A percentile compares a stretch with the other conserved stretches of the same genome.
Evolutionary conservation across 2,113 vertebrate species (phyloP).

Genomic region (Cromileptes altivelis): DNA sequence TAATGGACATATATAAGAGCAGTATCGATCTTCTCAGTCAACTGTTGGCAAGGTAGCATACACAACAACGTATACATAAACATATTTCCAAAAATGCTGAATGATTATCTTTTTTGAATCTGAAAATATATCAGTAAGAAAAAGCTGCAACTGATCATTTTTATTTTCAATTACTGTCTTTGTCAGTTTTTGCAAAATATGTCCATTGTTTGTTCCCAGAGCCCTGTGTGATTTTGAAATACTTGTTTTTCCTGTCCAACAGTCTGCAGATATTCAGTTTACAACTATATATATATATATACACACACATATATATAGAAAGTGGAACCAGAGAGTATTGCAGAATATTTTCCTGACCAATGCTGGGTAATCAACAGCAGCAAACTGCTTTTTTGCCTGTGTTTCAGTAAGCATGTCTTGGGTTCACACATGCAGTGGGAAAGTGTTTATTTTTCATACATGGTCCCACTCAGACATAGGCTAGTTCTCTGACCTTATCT

Average conservation of each 20-base stretch:
- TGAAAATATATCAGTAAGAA: not conserved
- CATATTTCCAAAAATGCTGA: not conserved
- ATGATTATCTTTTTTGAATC: not conserved
- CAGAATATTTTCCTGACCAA: not conserved
- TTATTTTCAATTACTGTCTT: not conserved
- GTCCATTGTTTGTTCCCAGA: not conserved
- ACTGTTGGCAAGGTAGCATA: not conserved
- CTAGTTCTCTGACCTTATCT: slow-evolving; percentile 79
- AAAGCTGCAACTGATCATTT: not conserved
- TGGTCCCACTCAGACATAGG: slow-evolving; percentile 63
- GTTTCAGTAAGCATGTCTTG: slow-evolving; percentile 39
- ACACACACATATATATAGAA: not conserved
- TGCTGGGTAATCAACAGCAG: not conserved
- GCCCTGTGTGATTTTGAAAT: not conserved
- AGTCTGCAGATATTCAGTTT: not conserved
- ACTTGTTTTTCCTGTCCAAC: not conserved
- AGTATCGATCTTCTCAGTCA: not conserved
- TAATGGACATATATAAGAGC: not conserved
- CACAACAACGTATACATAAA: too few species aligned
- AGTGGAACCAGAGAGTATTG: not conserved
- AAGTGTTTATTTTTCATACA: slow-evolving; percentile 71
- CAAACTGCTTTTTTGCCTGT: not conserved
- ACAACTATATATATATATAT: not conserved
- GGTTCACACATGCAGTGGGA: slow-evolving; percentile 36
- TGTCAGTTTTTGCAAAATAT: not conserved